Evolutionary conservation across 2,888 invertebrate genomes (phyloP), one percentile per base, ranked within the genome.

Genomic region (Tortrix viridana): DNA sequence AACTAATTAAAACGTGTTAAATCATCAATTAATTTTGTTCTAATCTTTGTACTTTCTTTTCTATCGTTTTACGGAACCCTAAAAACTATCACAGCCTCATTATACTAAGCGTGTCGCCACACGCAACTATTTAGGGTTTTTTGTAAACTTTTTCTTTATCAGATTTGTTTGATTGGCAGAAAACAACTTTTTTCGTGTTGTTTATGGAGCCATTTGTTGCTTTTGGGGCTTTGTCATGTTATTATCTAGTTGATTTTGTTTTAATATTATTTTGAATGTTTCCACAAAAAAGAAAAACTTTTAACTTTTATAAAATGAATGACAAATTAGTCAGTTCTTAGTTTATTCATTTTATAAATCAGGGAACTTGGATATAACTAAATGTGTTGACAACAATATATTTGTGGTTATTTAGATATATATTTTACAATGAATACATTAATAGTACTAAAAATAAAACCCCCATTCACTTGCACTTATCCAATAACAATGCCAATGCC

Each of bases 21-120:
- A 6, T 7, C 26, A 9, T 7, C 7, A 9, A 22, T 2, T 22
- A 26, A 26, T 26, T 26, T 26, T 7, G 26, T 5, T 0, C 9
- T 26, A 1, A 26, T 0, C 12, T 32, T 2, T 12, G 12, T 32
- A 32, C 9, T 32, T 12, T 26, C 1, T 9, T 49, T 26, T 5
- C 16, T 6, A 37, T 12, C 7, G 37, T 7, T 50, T 43, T 16
- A 54, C 16, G 44, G 60, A 65, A 41, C 60, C 65, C 65, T 50
- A 65, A 61, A 53, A 80, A 81, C 85, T 82, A 86, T 85, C 85
- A 82, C 80, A 80, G 72, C 74, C 79, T 80, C 81, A 86, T 86
- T 86, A 85, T 74, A 77, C 70, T 73, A 78, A 81, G 74, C 84
- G 76, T 79, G 78, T 76, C 75, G 73, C 74, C 73, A 74, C 86